Evolutionary conservation across 2,797 vertebrate genomes (phyloP), one percentile per base, ranked within the genome.

Genomic region (Taenioides sp.): DNA sequence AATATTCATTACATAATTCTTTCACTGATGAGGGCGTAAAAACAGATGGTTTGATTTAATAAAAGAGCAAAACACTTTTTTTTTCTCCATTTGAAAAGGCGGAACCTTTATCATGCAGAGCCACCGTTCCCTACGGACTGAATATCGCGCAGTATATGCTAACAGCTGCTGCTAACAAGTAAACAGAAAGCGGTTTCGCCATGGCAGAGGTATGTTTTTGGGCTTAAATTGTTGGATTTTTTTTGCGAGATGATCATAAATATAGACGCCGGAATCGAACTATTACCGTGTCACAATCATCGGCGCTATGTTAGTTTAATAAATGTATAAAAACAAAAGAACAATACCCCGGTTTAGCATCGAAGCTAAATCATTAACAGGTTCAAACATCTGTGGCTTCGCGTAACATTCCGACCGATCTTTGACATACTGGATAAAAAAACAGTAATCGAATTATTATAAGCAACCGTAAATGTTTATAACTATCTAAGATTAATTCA

Each of bases 161-260:
- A 50, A 70, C 14, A 25, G 70, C 60, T 52, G 70, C 49, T 72
- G 79, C 40, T 66, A 59, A 77, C 82, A 87, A 23, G 74, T 73
- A 88, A 88, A 88, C 74, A 84, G n/a, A 47, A 16, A 47, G 4
- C 12, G 3, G 14, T 37, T 40, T 80, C 79, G 80, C 65, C 73
- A 93, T 93, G 92, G 91, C 91, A 75, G 92, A 93, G 92, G 92
- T 92, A 68, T 72, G 83, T 2, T 49, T 59, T n/a, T 16, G 5
- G 1, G 5, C 2, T 16, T 54, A 66, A 28, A 62, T 37, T 9
- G 0, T 69, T 1, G 1, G 0, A 1, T 50, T 0, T 50, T 0
- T 10, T 20, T 28, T 50, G 12, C 0, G 4, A 2, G 50, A 22
- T 34, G 11, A 28, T 34, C 0, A 31, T 1, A 22, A 1, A 5